These are phyloP conservation scores for Drosophila ustulata DNA, from an alignment of 2,888 invertebrate species.

Conservation along the genomic window DNA sequence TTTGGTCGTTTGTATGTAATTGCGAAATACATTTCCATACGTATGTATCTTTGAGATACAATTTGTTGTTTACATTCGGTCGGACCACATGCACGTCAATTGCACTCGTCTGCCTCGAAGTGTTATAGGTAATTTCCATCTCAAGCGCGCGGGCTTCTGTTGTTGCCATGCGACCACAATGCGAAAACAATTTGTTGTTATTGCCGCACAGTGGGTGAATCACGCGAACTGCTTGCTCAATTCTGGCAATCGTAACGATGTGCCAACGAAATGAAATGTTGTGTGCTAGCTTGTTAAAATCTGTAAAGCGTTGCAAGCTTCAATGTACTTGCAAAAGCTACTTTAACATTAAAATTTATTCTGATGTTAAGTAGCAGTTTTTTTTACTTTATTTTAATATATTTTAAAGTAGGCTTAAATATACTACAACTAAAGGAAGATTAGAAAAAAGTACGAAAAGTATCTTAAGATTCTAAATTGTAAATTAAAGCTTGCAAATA, in stretches of 20 bases:
- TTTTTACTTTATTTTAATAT: too few species aligned
- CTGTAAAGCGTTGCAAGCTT: not conserved
- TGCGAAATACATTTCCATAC: conserved; percentile 23
- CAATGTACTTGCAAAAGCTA: not conserved
- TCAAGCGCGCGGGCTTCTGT: conserved; percentile 5
- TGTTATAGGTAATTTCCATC: conserved; percentile 18
- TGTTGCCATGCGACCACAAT: conserved; percentile 30
- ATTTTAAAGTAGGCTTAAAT: too few species aligned
- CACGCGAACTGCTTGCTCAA: not conserved
- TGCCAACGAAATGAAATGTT: not conserved
- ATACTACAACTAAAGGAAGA: too few species aligned
- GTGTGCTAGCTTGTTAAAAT: not conserved
- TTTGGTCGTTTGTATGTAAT: conserved; percentile 19
- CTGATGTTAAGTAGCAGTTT: too few species aligned
- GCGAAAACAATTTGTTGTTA: not conserved
- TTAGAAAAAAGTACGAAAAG: too few species aligned
- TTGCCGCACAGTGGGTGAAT: conserved; percentile 11
- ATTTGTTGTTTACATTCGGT: conserved; percentile 37
- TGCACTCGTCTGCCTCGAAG: conserved; percentile 32
- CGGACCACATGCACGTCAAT: conserved; percentile 44
- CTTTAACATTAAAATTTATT: too few species aligned
- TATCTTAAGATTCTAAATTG: too few species aligned
- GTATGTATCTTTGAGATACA: conserved; percentile 41
- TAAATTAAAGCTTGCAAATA: too few species aligned
- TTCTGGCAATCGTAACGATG: not conserved